phyloP scores from a whole-genome alignment of 2,113 vertebrate species.

The Corythaeola cristata region DNA sequence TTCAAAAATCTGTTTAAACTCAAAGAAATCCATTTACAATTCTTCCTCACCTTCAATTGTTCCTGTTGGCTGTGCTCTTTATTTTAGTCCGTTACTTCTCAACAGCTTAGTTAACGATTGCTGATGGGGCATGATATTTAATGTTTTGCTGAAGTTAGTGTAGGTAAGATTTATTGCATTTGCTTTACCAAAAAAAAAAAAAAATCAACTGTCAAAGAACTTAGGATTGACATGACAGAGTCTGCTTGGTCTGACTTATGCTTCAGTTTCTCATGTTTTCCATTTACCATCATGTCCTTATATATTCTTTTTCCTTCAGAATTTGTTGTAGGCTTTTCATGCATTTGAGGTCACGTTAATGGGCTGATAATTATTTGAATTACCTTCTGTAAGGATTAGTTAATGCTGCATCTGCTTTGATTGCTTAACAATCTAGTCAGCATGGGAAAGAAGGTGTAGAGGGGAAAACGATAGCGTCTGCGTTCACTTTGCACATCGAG shows the following conservation, averaged over 20 bases:
- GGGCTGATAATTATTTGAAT: neutral
- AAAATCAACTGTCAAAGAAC: neutral
- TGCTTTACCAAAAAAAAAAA: neutral
- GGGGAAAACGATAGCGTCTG: neutral
- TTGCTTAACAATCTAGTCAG: neutral
- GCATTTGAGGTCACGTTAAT: neutral
- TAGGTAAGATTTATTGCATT: neutral
- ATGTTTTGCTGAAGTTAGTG: neutral
- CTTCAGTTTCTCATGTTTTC: neutral
- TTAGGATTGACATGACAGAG: neutral
- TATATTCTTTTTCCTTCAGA: neutral
- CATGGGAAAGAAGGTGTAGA: neutral
- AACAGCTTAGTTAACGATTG: neutral
- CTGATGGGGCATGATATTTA: neutral
- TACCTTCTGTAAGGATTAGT: neutral
- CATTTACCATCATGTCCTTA: neutral
- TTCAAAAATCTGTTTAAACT: conserved; percentile 31
- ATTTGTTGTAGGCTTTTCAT: neutral
- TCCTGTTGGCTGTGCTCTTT: neutral
- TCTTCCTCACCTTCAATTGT: neutral
- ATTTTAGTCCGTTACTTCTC: neutral
- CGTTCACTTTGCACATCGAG: neutral
- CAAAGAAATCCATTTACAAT: neutral
- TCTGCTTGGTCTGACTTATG: neutral
- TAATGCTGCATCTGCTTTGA: neutral